phyloP scores from a whole-genome alignment of 2,113 vertebrate genomes.

The Lepidiolamprologus cunningtoni region DNA sequence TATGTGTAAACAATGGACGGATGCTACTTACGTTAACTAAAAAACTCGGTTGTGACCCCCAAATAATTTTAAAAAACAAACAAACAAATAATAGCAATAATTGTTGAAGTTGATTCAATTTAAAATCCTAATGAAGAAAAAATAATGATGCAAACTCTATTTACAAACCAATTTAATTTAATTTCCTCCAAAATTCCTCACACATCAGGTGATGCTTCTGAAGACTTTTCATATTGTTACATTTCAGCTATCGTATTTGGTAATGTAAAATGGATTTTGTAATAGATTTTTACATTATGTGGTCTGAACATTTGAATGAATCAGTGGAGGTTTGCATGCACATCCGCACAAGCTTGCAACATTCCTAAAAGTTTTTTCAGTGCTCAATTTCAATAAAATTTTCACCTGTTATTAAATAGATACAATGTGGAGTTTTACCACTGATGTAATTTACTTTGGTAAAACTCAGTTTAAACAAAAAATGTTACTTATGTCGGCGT shows the following conservation, averaged over 20 bases:
- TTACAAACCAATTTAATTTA: not conserved
- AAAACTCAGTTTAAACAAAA: not conserved
- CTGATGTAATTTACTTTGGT: not conserved
- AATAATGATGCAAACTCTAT: not conserved
- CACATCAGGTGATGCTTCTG: not conserved
- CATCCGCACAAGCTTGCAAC: not conserved
- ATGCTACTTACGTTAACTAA: not conserved
- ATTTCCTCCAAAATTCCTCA: not conserved
- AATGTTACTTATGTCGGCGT: not conserved
- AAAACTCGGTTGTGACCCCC: accelerated
- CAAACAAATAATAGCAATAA: not conserved
- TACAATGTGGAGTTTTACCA: not conserved
- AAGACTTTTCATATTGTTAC: not conserved
- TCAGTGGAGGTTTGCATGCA: not conserved
- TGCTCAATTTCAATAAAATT: not conserved
- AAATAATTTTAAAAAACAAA: not conserved
- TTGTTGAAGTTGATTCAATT: not conserved
- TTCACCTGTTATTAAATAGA: not conserved
- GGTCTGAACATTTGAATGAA: not conserved
- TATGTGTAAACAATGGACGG: not conserved
- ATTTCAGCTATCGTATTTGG: not conserved
- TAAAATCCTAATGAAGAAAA: not conserved
- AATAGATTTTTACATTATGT: not conserved
- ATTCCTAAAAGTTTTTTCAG: not conserved
- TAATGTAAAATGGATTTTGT: not conserved